phyloP scores from a whole-genome alignment of 2,797 vertebrate species.

The Toxotes lorentzi region DNA sequence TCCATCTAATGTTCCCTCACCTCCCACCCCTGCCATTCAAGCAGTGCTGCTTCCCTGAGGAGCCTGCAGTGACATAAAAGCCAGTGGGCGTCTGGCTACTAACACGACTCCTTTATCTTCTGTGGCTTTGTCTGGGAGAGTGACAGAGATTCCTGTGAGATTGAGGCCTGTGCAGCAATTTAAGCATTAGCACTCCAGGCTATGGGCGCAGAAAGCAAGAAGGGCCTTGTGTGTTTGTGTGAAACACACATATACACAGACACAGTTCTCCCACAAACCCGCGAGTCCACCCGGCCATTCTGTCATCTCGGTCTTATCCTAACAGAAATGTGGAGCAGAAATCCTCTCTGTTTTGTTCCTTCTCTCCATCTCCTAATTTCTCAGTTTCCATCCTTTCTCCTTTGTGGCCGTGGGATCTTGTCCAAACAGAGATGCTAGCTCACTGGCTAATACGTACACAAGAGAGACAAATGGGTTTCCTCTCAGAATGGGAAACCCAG shows the following conservation, averaged over 20 bases:
- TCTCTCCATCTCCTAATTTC: constrained; percentile 27
- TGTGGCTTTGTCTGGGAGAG: constrained; percentile 66
- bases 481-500: constrained; percentile 53
- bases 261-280: constrained; percentile 16
- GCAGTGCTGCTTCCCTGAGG: constrained; percentile 54
- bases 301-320: constrained; percentile 38
- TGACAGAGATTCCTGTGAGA: constrained; percentile 66
- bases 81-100: constrained; percentile 57
- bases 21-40: constrained; percentile 69
- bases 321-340: constrained; percentile 48
- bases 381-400: constrained; percentile 31
- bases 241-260: neutral
- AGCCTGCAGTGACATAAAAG: constrained; percentile 66
- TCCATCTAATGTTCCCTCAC: constrained; percentile 63
- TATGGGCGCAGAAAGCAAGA: constrained; percentile 23
- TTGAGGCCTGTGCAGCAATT: constrained; percentile 53
- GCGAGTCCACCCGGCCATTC: constrained; percentile 40
- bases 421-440: constrained; percentile 58
- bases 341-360: constrained; percentile 25
- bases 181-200: constrained; percentile 51
- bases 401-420: constrained; percentile 48
- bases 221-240: constrained; percentile 28
- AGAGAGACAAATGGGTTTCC: constrained; percentile 65
- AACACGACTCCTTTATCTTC: constrained; percentile 71
- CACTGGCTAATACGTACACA: constrained; percentile 34